Evolutionary conservation across 1,140 invertebrate genomes (phyloP), one percentile per base, ranked within the genome.

Genomic region (Sarcophaga peregrina): DNA sequence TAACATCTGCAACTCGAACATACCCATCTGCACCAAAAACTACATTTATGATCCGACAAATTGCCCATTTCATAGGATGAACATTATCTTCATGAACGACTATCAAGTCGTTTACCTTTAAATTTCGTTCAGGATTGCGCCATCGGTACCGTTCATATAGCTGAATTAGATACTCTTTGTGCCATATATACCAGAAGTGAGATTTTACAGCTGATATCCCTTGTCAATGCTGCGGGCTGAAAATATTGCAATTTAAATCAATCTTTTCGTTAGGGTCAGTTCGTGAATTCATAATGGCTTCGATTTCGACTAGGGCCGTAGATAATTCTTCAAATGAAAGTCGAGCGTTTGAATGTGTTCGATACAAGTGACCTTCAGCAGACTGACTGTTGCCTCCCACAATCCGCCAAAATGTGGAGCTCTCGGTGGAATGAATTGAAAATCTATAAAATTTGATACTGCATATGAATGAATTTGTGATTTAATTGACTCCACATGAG

Each of bases 61-160:
- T n/a, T 46, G 47, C 72, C 86, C 88, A 88, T 47, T 83, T 54
- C 2, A 85, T 83, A 8, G 87, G 89, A 48, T 88, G 87, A 15
- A 87, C 20, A 20, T 84, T 85, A 8, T 89, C 86, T 50, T 86
- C 82, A 78, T 87, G 87, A 8, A 91, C 82, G 0, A 91, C 73
- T 5, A 91, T 90, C 15, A 87, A 17, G 50, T 85, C 84, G 58
- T 83, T 80, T 8, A 81, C 37, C 10, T 81, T 46, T 15, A 81
- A 20, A 13, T 81, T 58, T 45, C 46, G 17, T 11, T 62, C 54
- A 20, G 20, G 52, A 20, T 68, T 68, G 7, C 10, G 13, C 54
- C 52, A 68, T 13, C 45, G 52, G 4, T 68, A 25, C 10, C 25
- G 54, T 45, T 45, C 52, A 11, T 81, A 54, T 7, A 81, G 52